Base-by-base conservation (phyloP, 2,113 vertebrate species). In the Petrocephalus zakoni region DNA sequence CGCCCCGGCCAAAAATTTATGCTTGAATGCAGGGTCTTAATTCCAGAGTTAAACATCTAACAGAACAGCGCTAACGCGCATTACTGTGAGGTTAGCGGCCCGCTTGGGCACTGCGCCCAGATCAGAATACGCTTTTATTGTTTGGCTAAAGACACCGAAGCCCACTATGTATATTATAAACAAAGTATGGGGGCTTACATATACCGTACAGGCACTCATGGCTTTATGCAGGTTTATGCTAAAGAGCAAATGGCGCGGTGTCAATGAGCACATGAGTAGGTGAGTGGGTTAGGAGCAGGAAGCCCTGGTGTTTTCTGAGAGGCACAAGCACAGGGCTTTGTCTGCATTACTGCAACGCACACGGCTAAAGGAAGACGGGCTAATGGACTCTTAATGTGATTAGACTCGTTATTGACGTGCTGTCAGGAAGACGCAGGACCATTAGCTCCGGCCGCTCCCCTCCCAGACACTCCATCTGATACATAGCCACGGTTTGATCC, bases 361-460 rank as follows among this genome's bases (percentile, higher is more conserved):
- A 92, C 93, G 94, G 94, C 93, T 88, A 92, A 94, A 96, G 95
- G 95, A 97, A 96, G 97, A 97, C 96, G 96, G 97, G 96, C 95
- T 99, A 99, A 99, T 98, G 97, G 97, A 95, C 96, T 97, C 96
- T 98, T 99, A 99, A 99, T 97, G 97, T 97, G 97, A 99, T 98
- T 98, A 98, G 96, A 97, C 96, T 95, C 96, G 97, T 98, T 99
- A 98, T 97, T 98, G 98, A 99, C 97, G 98, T 97, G 97, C 97
- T 97, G 97, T 97, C 97, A 99, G 97, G 97, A 98, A 98, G 96
- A 98, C 88, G 94, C 96, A 97, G 96, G 97, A 96, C 97, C 97
- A 99, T 99, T 99, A 99, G 97, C 96, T 97, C 95, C 94, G 95
- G 95, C 58, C 87, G 94, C 92, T 93, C 93, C 93, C 94, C 93